These are phyloP conservation scores for Synaphobranchus kaupii DNA, from an alignment of 2,797 vertebrate genomes.

Conservation along the genomic window DNA sequence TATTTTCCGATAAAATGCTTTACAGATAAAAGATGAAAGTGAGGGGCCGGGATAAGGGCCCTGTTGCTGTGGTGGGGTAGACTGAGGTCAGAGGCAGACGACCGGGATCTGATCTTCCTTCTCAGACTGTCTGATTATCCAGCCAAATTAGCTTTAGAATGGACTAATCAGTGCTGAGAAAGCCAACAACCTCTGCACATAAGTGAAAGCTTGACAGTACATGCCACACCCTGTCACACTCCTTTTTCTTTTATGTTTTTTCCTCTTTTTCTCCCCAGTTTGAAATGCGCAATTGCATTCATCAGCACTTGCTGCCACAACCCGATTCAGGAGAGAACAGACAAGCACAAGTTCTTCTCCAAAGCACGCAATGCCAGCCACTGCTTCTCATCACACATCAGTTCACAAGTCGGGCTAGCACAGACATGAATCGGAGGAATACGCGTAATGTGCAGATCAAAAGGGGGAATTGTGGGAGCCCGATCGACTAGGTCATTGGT, in stretches of 20 bases:
- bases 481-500: no score
- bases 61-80: slow-evolving; percentile 34
- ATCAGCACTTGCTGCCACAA: no score
- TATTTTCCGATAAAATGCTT: background rate
- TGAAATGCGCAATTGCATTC: no score
- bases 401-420: no score
- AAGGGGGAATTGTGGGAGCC: background rate
- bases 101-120: slow-evolving; percentile 52
- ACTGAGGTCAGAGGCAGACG: slow-evolving; percentile 56
- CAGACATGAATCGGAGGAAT: no score
- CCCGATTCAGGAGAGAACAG: no score
- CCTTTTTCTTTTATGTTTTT: no score
- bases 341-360: no score
- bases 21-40: background rate
- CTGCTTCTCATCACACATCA: no score
- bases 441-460: background rate
- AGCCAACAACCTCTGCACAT: slow-evolving; percentile 57
- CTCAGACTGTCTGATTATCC: slow-evolving; percentile 36
- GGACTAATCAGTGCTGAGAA: slow-evolving; percentile 60
- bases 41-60: background rate
- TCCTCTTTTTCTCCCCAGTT: no score
- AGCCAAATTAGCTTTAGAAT: slow-evolving; percentile 42
- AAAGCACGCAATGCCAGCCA: no score
- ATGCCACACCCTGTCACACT: no score
- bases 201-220: slow-evolving; percentile 47